Base-by-base conservation (phyloP, 1,140 invertebrate species). In the Sinella curviseta region DNA sequence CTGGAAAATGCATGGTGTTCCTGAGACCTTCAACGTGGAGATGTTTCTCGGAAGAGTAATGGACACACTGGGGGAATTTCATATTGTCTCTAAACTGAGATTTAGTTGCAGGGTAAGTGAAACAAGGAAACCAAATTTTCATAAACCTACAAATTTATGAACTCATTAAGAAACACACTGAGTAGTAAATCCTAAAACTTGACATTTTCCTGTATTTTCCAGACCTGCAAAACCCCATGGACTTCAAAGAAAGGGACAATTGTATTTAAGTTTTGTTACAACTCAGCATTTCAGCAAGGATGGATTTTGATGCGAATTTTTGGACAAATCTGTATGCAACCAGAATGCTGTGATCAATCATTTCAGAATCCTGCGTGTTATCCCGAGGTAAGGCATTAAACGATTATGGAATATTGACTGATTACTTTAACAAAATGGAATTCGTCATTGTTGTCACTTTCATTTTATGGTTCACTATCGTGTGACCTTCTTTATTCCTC, bases 1-100 rank as follows among this genome's bases (percentile, higher is more conserved):
- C 24, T 60, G 57, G 57, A 60, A 60, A 60, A 60, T 60, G 57
- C 57, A 60, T 26, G 57, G 57, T n/a, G 57, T 60, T n/a, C 57
- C 57, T 14, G 57, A 60, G 24, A 26, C 24, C 24, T 60, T 60
- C 24, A 26, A 60, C 24, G 4, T 60, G 4, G 57, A 12, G 24
- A 60, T 26, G 57, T 60, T 60, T 60, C 24, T 60, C 8, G 24
- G 57, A 16, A 60, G 24, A 14, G 4, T 26, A 8, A 60, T 60
- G 57, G 24, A 26, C 24, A 26, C 24, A 26, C 8, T 60, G 8
- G 57, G 24, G 3, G 57, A 60, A 26, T 60, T 60, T n/a, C 57
- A 60, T 60, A 60, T 60, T 60, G 57, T 60, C 3, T 60, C 57
- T n/a, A 60, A 60, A 26, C 24, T 60, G 24, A 12, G 57, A 60